Conservation (phyloP, 2,113 vertebrate genomes). For the Muscicapa adusta region DNA sequence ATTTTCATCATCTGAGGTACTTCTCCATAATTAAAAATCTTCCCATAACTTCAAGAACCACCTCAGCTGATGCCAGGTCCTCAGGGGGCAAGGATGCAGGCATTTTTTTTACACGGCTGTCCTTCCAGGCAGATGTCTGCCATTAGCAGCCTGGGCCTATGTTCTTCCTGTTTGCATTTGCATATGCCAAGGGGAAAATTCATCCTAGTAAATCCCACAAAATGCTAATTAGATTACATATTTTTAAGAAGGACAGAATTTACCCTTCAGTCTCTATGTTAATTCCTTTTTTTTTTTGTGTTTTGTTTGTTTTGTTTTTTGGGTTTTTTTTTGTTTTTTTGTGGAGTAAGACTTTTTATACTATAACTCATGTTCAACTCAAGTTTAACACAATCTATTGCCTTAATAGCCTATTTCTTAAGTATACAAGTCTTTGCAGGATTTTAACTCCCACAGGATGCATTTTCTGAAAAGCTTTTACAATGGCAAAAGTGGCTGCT, state of each 20-base stretch:
- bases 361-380: background rate
- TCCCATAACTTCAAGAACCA: background rate
- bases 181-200: background rate
- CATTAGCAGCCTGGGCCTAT: background rate
- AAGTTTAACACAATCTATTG: background rate
- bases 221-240: constrained; percentile 1
- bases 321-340: background rate
- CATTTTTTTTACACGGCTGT: background rate
- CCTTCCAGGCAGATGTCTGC: background rate
- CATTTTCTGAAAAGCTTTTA: constrained; percentile 59
- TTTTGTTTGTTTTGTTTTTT: too few relatives aligned
- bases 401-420: constrained; percentile 37
- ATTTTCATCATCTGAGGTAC: background rate
- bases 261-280: background rate
- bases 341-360: background rate
- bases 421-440: constrained; percentile 34
- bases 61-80: background rate
- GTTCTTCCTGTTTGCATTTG: background rate
- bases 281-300: background rate
- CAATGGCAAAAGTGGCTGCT: constrained; percentile 25
- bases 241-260: background rate
- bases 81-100: background rate
- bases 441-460: constrained; percentile 16
- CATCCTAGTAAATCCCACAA: background rate
- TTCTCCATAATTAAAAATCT: background rate